These are phyloP conservation scores for Cisticola juncidis DNA, from an alignment of 2,113 vertebrate genomes.

Conservation along the genomic window DNA sequence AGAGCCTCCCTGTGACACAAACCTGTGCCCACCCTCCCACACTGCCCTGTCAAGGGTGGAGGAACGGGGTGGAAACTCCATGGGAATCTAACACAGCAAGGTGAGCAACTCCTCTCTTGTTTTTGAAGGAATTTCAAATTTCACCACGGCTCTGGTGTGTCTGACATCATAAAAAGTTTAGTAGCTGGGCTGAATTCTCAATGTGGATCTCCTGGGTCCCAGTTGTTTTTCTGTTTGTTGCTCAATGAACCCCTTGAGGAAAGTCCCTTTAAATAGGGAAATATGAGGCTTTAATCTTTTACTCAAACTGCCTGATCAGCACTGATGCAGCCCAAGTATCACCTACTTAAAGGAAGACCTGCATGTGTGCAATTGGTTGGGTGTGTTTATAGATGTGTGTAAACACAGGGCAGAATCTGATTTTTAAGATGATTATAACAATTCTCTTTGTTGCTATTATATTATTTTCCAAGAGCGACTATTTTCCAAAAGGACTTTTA, in stretches of 20 bases:
- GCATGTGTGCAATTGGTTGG: not conserved
- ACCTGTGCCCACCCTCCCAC: not conserved
- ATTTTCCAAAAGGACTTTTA: not conserved
- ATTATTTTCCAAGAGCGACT: not conserved
- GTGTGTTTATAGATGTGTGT: not conserved
- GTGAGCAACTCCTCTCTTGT: not conserved
- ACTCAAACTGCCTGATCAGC: not conserved
- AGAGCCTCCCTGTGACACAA: not conserved
- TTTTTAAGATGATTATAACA: not conserved
- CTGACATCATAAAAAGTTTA: not conserved
- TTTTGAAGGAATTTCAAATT: not conserved
- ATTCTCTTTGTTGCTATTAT: not conserved
- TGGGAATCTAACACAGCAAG: no score
- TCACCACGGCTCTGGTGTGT: not conserved
- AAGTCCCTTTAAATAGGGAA: not conserved
- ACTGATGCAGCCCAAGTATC: not conserved
- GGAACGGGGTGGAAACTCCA: not conserved
- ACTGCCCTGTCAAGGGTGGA: not conserved
- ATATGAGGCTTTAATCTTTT: not conserved
- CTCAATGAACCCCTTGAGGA: not conserved
- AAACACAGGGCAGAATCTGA: not conserved
- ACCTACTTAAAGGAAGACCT: not conserved
- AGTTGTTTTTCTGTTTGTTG: conserved; percentile 28
- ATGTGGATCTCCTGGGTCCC: not conserved
- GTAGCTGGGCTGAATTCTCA: not conserved